Evolutionary conservation across 37 sponge, comb jelly and placozoan genomes (phyloP), one percentile per base, ranked within the genome.

Genomic region (Chondrilla cf. caribensis): DNA sequence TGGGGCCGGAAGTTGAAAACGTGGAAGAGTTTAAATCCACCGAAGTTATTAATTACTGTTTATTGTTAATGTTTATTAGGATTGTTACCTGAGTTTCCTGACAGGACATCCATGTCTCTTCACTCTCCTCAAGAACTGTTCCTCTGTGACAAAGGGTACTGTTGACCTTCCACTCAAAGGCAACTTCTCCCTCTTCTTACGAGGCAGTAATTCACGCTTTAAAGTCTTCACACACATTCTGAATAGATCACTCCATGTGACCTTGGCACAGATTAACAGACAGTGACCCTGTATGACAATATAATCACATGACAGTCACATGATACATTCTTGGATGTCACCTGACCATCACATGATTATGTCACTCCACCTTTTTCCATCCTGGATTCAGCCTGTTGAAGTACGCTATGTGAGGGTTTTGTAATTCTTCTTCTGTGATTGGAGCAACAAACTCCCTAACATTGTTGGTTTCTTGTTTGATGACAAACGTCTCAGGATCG

Each of bases 341-440:
- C 11, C 51, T 47, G 9, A 47, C 11, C 9, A 47, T 11, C 11
- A 47, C 51, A 47, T 11, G 11, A 11, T 47, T 47, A 47, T 47
- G 51, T 47, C 25, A 62, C 64, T 7, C 6, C 6, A 73, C 76
- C 47, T 87, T 81, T 43, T 33, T 24, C 94, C 94, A 93, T 3
- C 70, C 87, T 18, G 94, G 94, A 54, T 93, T 93, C 29, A 32
- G 70, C 29, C 64, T 42, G 2, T 43, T 28, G 54, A 93, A 93
- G 81, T 86, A 89, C 80, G 58, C 60, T 54, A 89, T 81, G 83
- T 93, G 90, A 2, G 94, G 90, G 29, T 93, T 88, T 31, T 87
- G 14, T 6, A 86, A 67, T 19, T 78, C 57, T 5, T 42, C 44
- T 0, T 66, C 47, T 14, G 70, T 57, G 14, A 89, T 81, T 29